Percentiles rank a stretch among this genome's conserved stretches.
Conservation (phyloP, 2,113 vertebrate genomes). For the Phasianus colchicus region DNA sequence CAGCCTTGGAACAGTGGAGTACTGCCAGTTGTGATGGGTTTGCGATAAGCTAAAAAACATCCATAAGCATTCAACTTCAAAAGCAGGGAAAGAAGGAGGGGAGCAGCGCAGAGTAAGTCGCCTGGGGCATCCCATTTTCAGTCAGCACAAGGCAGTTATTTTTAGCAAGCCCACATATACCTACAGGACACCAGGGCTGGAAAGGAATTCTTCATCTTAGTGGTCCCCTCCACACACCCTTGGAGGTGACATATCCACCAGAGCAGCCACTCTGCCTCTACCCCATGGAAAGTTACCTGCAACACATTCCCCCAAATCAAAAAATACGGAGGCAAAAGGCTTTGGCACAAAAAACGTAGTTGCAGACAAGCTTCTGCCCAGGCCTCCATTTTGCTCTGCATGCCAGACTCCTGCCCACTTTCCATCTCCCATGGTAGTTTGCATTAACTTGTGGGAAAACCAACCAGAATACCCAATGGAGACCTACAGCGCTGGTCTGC, state of each 20-base stretch:
- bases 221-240: background rate
- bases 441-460: constrained; percentile 60
- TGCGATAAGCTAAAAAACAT: constrained; percentile 51
- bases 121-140: constrained; percentile 58
- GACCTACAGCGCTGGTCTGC: constrained; percentile 34
- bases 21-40: constrained; percentile 37
- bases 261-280: background rate
- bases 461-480: constrained; percentile 18
- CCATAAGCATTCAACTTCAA: constrained; percentile 58
- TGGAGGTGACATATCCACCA: background rate
- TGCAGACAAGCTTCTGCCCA: background rate
- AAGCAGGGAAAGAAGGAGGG: constrained; percentile 52
- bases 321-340: background rate
- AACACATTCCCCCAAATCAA: rapidly evolving
- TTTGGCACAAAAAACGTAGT: background rate
- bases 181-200: background rate
- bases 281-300: background rate
- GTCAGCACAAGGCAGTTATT: constrained; percentile 5
- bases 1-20: constrained; percentile 5
- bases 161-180: constrained; percentile 37
- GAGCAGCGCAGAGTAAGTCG: constrained; percentile 7
- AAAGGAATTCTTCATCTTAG: background rate
- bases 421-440: constrained; percentile 13
- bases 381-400: background rate
- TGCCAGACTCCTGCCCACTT: constrained; percentile 11